These are phyloP conservation scores for Dichetophora obliterata DNA, from an alignment of 2,888 invertebrate genomes.

Conservation along the genomic window DNA sequence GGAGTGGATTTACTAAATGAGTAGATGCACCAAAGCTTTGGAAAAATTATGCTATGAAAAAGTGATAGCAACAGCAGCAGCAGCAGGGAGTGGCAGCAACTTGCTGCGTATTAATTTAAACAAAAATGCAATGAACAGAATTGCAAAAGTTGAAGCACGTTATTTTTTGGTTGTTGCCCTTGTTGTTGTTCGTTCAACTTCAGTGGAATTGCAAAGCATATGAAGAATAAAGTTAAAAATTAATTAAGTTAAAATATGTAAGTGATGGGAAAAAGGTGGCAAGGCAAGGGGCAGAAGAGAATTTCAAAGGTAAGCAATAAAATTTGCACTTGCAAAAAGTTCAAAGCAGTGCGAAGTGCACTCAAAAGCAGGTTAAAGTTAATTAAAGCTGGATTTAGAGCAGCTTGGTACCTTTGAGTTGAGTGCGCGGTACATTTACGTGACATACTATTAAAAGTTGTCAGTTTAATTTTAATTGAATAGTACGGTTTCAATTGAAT, in stretches of 20 bases:
- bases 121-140: constrained; percentile 9
- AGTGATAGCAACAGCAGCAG: background rate
- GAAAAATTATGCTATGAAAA: background rate
- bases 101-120: constrained; percentile 17
- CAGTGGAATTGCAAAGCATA: background rate
- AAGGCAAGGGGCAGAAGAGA: background rate
- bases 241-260: background rate
- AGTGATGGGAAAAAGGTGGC: background rate
- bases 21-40: background rate
- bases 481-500: no score
- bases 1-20: background rate
- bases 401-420: background rate
- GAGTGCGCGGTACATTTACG: no score
- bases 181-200: background rate
- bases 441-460: no score
- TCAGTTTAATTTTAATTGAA: no score
- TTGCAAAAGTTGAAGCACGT: background rate
- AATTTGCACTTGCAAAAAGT: no score
- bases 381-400: background rate
- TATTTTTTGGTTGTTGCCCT: constrained; percentile 8
- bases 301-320: background rate
- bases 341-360: background rate
- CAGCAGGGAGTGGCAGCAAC: constrained; percentile 6
- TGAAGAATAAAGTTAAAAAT: constrained; percentile 10
- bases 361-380: background rate